phyloP scores from a whole-genome alignment of 2,888 invertebrate genomes.

The Protodeltote pygarga region DNA sequence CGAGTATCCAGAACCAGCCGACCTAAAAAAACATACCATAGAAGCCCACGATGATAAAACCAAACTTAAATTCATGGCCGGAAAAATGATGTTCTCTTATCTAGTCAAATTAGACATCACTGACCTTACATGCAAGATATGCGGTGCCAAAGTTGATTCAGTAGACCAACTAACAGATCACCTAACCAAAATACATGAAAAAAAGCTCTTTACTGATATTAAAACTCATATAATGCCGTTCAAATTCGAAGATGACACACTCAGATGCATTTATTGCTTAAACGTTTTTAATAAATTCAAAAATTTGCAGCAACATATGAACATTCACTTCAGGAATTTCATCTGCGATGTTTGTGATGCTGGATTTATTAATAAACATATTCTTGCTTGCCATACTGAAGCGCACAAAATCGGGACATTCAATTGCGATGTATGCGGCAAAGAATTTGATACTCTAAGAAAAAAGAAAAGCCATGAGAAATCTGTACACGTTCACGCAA shows the following conservation, averaged over 20 bases:
- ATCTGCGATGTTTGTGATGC: conserved; percentile 69
- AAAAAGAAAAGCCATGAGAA: conserved; percentile 78
- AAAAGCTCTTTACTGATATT: conserved; percentile 42
- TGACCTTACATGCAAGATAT: conserved; percentile 39
- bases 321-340: conserved; percentile 70
- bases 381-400: conserved; percentile 63
- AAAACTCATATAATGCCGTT: conserved; percentile 49
- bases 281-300: conserved; percentile 44
- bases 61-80: conserved; percentile 47
- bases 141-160: conserved; percentile 29
- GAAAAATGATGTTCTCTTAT: conserved; percentile 49
- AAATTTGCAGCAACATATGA: conserved; percentile 72
- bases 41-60: conserved; percentile 50
- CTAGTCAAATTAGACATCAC: conserved; percentile 52
- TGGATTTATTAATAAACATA: conserved; percentile 67
- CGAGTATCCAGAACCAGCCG: conserved; percentile 48
- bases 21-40: conserved; percentile 57
- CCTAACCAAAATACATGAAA: conserved; percentile 41
- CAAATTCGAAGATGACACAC: conserved; percentile 37
- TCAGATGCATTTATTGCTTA: conserved; percentile 41
- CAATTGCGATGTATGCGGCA: conserved; percentile 72
- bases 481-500: conserved; percentile 67
- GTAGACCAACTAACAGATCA: conserved; percentile 44
- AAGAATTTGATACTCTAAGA: conserved; percentile 78
- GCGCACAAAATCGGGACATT: conserved; percentile 67